A percentile compares a stretch with the other conserved stretches of the same genome.
These are phyloP conservation scores for Falcaria lacertinaria DNA, from an alignment of 2,888 invertebrate species.

Conservation along the genomic window DNA sequence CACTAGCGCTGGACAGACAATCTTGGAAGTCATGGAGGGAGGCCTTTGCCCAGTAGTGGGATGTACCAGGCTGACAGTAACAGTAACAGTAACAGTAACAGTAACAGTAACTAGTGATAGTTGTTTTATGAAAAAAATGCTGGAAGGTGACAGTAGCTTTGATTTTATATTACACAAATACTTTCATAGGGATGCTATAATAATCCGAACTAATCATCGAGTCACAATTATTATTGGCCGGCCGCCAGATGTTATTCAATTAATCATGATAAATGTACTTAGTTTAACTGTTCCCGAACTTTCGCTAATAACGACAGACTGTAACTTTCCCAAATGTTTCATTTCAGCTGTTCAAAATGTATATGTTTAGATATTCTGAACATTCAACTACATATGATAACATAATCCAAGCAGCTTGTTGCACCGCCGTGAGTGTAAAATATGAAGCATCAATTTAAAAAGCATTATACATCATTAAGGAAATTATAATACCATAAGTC, in stretches of 20 bases:
- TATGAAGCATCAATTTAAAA: constrained; percentile 3
- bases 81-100: too few relatives aligned
- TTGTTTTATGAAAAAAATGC: too few relatives aligned
- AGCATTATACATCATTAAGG: constrained; percentile 13
- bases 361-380: too few relatives aligned
- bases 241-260: constrained; percentile 1
- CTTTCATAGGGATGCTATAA: neutral
- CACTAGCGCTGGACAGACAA: too few relatives aligned
- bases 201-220: neutral
- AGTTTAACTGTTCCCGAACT: neutral
- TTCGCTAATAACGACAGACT: neutral
- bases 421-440: constrained; percentile 2
- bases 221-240: constrained; percentile 3
- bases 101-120: too few relatives aligned
- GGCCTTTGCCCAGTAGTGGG: too few relatives aligned
- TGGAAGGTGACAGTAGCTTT: too few relatives aligned
- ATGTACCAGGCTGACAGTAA: too few relatives aligned
- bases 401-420: too few relatives aligned
- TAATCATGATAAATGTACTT: constrained; percentile 3
- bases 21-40: too few relatives aligned
- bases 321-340: neutral
- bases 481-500: constrained; percentile 42
- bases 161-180: neutral
- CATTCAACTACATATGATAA: too few relatives aligned
- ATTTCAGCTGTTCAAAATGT: neutral